Evolutionary conservation across 1,140 invertebrate species (phyloP), one percentile per base, ranked within the genome.

Genomic region (Heliconius hermathena): DNA sequence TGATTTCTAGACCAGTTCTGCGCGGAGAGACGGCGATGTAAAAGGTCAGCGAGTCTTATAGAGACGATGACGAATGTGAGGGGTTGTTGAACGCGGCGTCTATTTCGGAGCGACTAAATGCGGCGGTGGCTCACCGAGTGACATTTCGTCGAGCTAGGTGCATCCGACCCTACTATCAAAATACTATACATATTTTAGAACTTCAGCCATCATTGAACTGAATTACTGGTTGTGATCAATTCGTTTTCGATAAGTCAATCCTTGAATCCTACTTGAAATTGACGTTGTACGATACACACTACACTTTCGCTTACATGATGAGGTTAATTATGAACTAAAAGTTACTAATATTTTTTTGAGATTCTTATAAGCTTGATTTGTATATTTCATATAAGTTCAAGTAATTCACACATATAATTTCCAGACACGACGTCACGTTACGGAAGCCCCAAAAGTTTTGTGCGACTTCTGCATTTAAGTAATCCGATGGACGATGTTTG

Each of bases 41-140:
- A 88, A 84, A 85, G 84, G 88, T 86, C 85, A 85, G 86, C 83
- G 79, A 76, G 82, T 70, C 74, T 74, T 83, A 72, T 84, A 81
- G 81, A 77, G 80, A 85, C 80, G 85, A 89, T 92, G 92, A 93
- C 92, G 92, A 93, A 92, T 91, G 88, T 87, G 83, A 93, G 90
- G 89, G 92, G 93, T 94, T 93, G 92, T 87, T 90, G 93, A 94
- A 94, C 93, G 93, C 90, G 84, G 85, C 81, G 78, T 91, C 93
- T 94, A 94, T 94, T 94, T 94, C 81, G 88, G 91, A 92, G 86
- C 90, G 89, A 89, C 91, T 93, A 93, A 92, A 94, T 89, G 86
- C 87, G 89, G 88, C 88, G 81, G 78, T 87, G 82, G 89, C 88
- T 89, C 90, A 92, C 90, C 91, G 90, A 93, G 88, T 94, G 93